A percentile compares a stretch with the other conserved stretches of the same genome.
phyloP scores from a whole-genome alignment of 2,888 invertebrate species.

The Maniola hyperantus region DNA sequence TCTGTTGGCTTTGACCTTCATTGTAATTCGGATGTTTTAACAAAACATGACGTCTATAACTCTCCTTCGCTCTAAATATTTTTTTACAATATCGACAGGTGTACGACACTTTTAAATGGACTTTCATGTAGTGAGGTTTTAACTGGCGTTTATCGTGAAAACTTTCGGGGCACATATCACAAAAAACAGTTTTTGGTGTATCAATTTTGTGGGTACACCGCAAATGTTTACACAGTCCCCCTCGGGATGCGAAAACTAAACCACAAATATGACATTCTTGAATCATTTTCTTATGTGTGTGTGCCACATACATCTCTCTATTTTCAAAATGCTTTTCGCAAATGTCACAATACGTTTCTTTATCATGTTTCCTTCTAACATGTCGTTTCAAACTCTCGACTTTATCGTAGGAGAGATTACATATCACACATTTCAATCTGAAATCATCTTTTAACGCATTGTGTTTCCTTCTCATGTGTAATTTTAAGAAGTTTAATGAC shows the following conservation, averaged over 20 bases:
- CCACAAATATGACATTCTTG: constrained; percentile 71
- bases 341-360: constrained; percentile 63
- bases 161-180: constrained; percentile 67
- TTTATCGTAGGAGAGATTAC: constrained; percentile 73
- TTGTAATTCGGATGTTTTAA: constrained; percentile 59
- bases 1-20: constrained; percentile 49
- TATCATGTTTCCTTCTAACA: constrained; percentile 68
- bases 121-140: constrained; percentile 67
- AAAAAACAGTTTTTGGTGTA: constrained; percentile 63
- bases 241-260: constrained; percentile 66
- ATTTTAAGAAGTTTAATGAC: constrained; percentile 63
- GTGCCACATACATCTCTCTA: constrained; percentile 61
- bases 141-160: constrained; percentile 67
- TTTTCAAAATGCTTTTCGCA: constrained; percentile 70
- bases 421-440: constrained; percentile 69
- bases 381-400: constrained; percentile 75
- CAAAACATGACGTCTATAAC: constrained; percentile 65
- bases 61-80: constrained; percentile 69
- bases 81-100: constrained; percentile 67
- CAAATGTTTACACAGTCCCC: constrained; percentile 68
- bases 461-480: constrained; percentile 74
- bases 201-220: constrained; percentile 69
- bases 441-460: constrained; percentile 68
- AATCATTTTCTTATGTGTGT: constrained; percentile 64
- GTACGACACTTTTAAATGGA: constrained; percentile 70